A percentile compares a stretch with the other conserved stretches of the same genome.
These are phyloP conservation scores for Rhinatrema bivittatum DNA, from an alignment of 2,797 vertebrate species.

Conservation along the genomic window DNA sequence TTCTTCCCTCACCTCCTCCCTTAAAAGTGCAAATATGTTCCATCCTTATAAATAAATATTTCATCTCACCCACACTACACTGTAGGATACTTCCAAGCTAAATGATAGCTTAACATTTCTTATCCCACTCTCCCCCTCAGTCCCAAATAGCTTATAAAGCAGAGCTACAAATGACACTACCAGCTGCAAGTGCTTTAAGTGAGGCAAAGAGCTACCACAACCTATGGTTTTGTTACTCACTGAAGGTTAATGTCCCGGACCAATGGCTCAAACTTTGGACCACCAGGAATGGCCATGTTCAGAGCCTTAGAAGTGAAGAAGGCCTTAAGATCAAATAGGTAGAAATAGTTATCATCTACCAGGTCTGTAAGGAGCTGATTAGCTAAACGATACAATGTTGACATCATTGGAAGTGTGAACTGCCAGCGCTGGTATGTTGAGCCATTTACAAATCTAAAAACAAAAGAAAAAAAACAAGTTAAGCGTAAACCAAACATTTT, in stretches of 20 bases:
- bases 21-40: no score
- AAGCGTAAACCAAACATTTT: no score
- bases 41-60: no score
- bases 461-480: background rate
- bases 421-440: conserved; percentile 97
- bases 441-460: conserved; percentile 84
- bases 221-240: conserved; percentile 62
- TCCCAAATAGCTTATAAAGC: no score
- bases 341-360: conserved; percentile 96
- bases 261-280: conserved; percentile 95
- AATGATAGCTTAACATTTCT: no score
- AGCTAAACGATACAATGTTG: conserved; percentile 91
- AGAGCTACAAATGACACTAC: no score
- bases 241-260: conserved; percentile 97
- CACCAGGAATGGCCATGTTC: conserved; percentile 97
- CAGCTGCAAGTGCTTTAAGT: no score
- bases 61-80: no score
- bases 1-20: no score
- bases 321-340: conserved; percentile 94
- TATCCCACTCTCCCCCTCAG: no score
- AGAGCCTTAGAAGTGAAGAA: conserved; percentile 98
- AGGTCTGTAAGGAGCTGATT: conserved; percentile 96
- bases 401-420: conserved; percentile 98
- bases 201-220: background rate
- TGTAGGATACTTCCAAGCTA: no score